phyloP scores from a whole-genome alignment of 2,113 vertebrate species.

The Cervus canadensis region DNA sequence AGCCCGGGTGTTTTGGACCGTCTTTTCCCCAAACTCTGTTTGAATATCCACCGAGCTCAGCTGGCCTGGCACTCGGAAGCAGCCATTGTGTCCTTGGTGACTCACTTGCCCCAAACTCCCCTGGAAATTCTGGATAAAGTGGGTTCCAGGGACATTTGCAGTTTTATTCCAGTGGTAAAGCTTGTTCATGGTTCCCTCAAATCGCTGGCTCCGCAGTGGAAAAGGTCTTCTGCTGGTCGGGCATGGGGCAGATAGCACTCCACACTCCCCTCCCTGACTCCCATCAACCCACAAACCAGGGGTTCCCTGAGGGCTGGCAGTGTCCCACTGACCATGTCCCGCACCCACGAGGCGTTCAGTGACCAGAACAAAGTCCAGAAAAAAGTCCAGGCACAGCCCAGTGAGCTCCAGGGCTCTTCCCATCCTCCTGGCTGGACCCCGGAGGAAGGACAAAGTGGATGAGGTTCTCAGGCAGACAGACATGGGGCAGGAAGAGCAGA shows the following conservation, averaged over 20 bases:
- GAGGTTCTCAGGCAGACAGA: not conserved
- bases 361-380: not conserved
- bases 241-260: rapidly evolving
- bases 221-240: not conserved
- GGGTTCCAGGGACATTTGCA: slow-evolving; percentile 57
- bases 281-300: not conserved
- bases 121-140: slow-evolving; percentile 63
- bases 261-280: no score
- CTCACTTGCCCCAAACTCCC: slow-evolving; percentile 47
- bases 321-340: not conserved
- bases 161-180: slow-evolving; percentile 66
- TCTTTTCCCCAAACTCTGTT: not conserved
- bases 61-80: slow-evolving; percentile 26
- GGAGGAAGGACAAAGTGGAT: not conserved
- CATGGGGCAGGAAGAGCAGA: not conserved
- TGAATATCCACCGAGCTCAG: not conserved
- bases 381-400: not conserved
- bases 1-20: not conserved
- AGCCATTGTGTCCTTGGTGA: slow-evolving; percentile 49
- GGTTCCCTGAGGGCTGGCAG: rapidly evolving
- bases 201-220: not conserved
- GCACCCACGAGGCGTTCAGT: not conserved
- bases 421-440: not conserved
- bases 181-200: slow-evolving; percentile 27
- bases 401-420: not conserved